These are phyloP conservation scores for Zaprionus capensis DNA, from an alignment of 1,140 invertebrate genomes.

Conservation along the genomic window DNA sequence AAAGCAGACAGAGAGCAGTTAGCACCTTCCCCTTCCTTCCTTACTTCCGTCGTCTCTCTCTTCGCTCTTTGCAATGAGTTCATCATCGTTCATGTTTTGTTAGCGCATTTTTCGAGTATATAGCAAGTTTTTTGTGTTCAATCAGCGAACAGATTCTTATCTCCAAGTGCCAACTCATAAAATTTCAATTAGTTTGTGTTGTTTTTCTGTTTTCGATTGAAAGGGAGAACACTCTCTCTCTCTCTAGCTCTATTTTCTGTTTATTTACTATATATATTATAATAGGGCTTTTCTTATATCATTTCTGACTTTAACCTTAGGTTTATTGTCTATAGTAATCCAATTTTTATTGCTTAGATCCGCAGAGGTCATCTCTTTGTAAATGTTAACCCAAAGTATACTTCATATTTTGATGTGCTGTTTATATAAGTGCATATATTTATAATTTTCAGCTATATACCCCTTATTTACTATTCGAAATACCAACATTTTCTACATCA, in stretches of 20 bases:
- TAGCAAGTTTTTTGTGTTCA: slow-evolving; percentile 39
- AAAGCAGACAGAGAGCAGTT: slow-evolving; percentile 34
- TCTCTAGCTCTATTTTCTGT: not conserved
- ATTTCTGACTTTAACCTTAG: too few relatives aligned
- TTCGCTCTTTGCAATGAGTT: slow-evolving; percentile 63
- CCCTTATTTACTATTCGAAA: not conserved
- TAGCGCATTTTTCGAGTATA: slow-evolving; percentile 35
- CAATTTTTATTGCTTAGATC: not conserved
- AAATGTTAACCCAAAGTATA: not conserved
- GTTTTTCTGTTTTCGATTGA: slow-evolving; percentile 28
- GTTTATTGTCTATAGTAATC: not conserved
- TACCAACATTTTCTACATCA: not conserved
- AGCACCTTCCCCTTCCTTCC: slow-evolving; percentile 43
- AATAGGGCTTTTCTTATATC: not conserved
- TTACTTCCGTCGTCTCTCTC: not conserved
- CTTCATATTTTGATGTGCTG: not conserved
- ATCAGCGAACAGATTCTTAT: slow-evolving; percentile 65
- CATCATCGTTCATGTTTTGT: slow-evolving; percentile 63
- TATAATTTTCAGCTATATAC: not conserved
- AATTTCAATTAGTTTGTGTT: slow-evolving; percentile 71
- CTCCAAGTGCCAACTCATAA: slow-evolving; percentile 56
- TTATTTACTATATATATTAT: not conserved
- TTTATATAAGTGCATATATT: too few relatives aligned
- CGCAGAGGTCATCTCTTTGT: not conserved
- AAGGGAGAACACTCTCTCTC: slow-evolving; percentile 9